These are phyloP conservation scores for Thunnus thynnus DNA, from an alignment of 2,113 vertebrate genomes.

Conservation along the genomic window DNA sequence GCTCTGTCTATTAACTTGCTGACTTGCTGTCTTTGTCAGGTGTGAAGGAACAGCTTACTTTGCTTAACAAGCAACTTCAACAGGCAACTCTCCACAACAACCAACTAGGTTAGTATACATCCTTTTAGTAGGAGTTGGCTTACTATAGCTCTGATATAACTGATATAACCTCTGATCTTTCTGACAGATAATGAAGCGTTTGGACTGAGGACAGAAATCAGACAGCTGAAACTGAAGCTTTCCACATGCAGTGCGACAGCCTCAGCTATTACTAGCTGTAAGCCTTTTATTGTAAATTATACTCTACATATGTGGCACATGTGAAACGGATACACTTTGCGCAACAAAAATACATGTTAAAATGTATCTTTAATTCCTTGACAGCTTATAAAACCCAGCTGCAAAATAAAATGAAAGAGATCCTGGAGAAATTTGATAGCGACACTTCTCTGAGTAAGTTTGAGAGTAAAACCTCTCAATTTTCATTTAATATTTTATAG, in stretches of 20 bases:
- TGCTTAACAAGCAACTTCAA: background rate
- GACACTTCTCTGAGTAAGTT: constrained; percentile 45
- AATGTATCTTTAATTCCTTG: background rate
- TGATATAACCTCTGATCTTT: background rate
- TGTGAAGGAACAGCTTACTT: background rate
- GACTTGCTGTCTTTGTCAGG: constrained; percentile 6
- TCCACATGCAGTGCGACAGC: constrained; percentile 14
- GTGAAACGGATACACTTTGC: background rate
- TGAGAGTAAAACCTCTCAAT: background rate
- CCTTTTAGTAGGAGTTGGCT: too few relatives aligned
- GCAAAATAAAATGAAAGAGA: constrained; percentile 22
- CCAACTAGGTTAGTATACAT: constrained; percentile 39
- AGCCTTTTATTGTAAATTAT: background rate
- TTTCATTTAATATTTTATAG: background rate
- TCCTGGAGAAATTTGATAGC: constrained; percentile 29
- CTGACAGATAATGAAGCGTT: constrained; percentile 47
- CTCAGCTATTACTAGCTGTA: constrained; percentile 31
- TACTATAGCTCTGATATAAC: background rate
- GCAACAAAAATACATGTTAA: background rate
- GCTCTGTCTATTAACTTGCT: background rate
- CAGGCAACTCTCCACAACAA: background rate
- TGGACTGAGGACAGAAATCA: constrained; percentile 22
- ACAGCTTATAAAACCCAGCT: constrained; percentile 54
- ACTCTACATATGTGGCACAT: background rate
- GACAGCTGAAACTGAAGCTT: constrained; percentile 42